Evolutionary conservation across 2,113 vertebrate species (phyloP), one percentile per base, ranked within the genome.

Genomic region (Centropus unirufus): DNA sequence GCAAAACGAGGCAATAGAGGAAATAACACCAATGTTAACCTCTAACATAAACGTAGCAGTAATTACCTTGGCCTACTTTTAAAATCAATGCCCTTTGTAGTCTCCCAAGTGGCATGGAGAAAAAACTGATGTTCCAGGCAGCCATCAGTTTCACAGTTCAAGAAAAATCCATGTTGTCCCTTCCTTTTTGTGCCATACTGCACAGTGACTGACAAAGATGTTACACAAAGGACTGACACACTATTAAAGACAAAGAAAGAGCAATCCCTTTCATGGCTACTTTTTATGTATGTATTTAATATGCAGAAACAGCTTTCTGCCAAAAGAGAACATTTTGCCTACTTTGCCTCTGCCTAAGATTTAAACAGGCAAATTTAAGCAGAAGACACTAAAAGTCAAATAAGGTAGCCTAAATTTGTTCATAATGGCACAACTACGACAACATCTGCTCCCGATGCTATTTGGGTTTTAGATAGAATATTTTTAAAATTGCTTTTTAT

Each of bases 1-100:
- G 94, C 96, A 97, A 98, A 97, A 95, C 76, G 72, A 86, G 75
- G 95, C 93, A 96, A 81, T 85, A 96, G 97, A 97, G 97, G 96
- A 98, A 98, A 98, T 96, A 97, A 96, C 96, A 96, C 87, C 92
- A 94, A 96, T 90, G 92, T 97, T 97, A 97, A 97, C 97, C 96
- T 97, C 96, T 96, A 97, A 97, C 93, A 95, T 96, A 96, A 98
- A 97, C 91, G 93, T 92, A 97, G 96, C 91, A 85, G 97, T 96
- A 98, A 98, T 97, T 98, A 91, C 92, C 85, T 74, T 67, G 78
- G 80, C 92, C 93, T 94, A 89, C 79, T 90, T 96, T 95, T 96
- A 73, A 97, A 98, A 97, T 93, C 73, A 97, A 97, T 97, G 96
- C 88, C 80, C 97, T 96, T 95, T 87, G 93, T 93, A 96, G 64